Conservation (phyloP, 2,888 invertebrate genomes). For the Aleiodes leptofemur region DNA sequence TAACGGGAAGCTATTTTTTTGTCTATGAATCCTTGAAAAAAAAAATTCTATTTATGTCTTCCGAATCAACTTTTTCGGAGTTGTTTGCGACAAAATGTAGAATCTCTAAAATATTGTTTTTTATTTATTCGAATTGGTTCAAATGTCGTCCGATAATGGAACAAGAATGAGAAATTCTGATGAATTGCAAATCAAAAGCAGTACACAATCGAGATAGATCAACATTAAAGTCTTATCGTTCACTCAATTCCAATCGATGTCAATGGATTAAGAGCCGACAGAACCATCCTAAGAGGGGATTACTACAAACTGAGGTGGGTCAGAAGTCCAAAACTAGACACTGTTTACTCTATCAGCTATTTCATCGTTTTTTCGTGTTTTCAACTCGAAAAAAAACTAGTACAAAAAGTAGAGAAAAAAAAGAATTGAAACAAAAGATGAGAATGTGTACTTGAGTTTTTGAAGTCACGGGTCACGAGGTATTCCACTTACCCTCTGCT, state of each 20-base stretch:
- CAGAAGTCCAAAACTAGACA: background rate
- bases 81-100: too few species aligned
- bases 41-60: too few species aligned
- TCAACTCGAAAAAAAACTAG: background rate
- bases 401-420: constrained; percentile 2
- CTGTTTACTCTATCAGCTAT: background rate
- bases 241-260: constrained; percentile 45
- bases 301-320: background rate
- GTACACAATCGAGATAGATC: constrained; percentile 38
- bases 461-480: constrained; percentile 27
- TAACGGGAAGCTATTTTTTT: too few species aligned
- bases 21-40: too few species aligned
- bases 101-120: too few species aligned
- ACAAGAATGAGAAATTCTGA: too few species aligned
- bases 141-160: too few species aligned
- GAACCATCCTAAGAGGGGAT: constrained; percentile 26
- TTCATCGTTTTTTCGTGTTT: background rate
- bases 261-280: constrained; percentile 47
- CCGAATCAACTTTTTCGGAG: too few species aligned
- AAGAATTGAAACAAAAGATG: constrained; percentile 8
- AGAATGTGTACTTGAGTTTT: constrained; percentile 27
- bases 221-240: constrained; percentile 38
- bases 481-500: background rate
- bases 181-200: constrained; percentile 35
- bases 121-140: too few species aligned